These are phyloP conservation scores for Pecten maximus DNA, from an alignment of 2,888 invertebrate genomes.

Conservation along the genomic window DNA sequence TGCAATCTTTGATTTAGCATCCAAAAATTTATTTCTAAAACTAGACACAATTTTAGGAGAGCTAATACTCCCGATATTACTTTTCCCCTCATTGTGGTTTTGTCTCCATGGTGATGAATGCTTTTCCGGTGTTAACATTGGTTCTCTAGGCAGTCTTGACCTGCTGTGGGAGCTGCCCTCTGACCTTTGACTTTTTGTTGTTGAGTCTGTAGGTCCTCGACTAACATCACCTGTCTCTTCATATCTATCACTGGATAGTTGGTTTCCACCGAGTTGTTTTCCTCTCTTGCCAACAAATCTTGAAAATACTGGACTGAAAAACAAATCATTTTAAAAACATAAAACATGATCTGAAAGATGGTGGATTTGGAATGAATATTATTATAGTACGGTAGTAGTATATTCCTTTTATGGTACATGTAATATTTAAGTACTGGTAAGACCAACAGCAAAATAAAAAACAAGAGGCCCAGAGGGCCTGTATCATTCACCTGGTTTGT, in stretches of 20 bases:
- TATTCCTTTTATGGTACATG: no score
- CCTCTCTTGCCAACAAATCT: constrained; percentile 44
- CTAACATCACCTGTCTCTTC: neutral
- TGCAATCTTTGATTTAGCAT: constrained; percentile 7
- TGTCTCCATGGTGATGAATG: neutral
- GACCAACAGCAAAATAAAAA: no score
- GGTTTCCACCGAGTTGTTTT: neutral
- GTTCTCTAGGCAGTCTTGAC: neutral
- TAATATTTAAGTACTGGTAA: no score
- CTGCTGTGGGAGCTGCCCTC: neutral
- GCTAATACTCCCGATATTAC: neutral
- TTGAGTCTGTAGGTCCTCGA: neutral
- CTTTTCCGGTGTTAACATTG: constrained; percentile 6
- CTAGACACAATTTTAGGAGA: neutral
- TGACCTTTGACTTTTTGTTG: neutral
- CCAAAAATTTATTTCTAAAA: neutral
- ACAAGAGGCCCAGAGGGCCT: no score
- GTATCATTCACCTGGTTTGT: no score
- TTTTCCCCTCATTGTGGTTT: neutral
- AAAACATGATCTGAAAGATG: no score
- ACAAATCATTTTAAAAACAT: neutral
- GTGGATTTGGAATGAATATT: no score
- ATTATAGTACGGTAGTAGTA: no score
- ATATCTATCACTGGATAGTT: neutral
- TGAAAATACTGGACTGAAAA: constrained; percentile 47